Evolutionary conservation across 1,140 invertebrate species (phyloP), one percentile per base, ranked within the genome.

Genomic region (Drosophila guanche): DNA sequence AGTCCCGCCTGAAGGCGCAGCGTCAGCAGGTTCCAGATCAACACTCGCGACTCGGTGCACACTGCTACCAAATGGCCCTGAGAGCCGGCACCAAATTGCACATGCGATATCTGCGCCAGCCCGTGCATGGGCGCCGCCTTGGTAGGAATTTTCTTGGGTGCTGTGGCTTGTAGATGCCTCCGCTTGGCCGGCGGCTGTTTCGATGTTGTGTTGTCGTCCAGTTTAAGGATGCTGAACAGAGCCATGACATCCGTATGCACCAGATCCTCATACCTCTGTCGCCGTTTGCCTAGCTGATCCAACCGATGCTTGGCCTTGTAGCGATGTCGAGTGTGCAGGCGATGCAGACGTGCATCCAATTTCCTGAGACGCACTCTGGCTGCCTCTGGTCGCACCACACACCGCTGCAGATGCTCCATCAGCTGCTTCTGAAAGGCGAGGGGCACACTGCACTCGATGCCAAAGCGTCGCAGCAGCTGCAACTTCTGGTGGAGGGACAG

Each of bases 21-120:
- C 2, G 94, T 94, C 51, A 96, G 91, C 23, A 96, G 89, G 92
- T 96, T 95, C 96, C 96, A 97, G 5, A 95, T 94, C 27, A 93
- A 92, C 2, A 96, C 77, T 56, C 93, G 92, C 33, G 84, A 62
- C 23, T 92, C 79, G 0, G 92, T 77, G 53, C 93, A 94, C 12
- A 93, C 93, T 22, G 72, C 81, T 12, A 96, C 91, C 20, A 96
- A 89, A 90, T 96, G 95, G 56, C 93, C 94, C 68, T 93, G 93
- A 43, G 93, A 92, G 25, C 93, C 92, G 48, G 92, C 93, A 8
- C 95, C 95, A 92, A 97, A 96, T 91, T 92, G 84, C 40, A 93
- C 77, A 20, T 90, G 79, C n/a, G 79, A 91, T 16, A 93, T 91
- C 48, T 90, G 57, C 27, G 91, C 85, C 33, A 80, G 68, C n/a